phyloP scores from a whole-genome alignment of 2,888 invertebrate genomes.

The Pycnomerus fuliginosus region DNA sequence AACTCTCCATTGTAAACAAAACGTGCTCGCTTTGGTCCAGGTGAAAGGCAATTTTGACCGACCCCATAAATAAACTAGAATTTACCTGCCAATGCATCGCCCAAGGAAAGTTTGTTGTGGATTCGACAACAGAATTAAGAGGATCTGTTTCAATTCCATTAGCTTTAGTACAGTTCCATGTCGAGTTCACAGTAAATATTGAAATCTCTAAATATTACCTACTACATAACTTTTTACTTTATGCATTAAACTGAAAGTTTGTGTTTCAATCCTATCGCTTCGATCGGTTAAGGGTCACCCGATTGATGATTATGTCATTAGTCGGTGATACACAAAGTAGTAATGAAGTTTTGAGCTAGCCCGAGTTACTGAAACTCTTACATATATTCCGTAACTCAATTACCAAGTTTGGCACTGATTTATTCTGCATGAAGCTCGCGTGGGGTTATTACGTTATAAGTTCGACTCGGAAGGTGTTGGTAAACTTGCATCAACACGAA shows the following conservation, averaged over 20 bases:
- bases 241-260: too few species aligned
- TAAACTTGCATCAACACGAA: constrained; percentile 13
- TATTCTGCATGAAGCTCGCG: constrained; percentile 38
- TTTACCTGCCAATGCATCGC: too few species aligned
- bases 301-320: constrained; percentile 15
- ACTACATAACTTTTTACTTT: constrained; percentile 10
- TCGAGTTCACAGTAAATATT: constrained; percentile 4
- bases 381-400: constrained; percentile 41
- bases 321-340: constrained; percentile 15
- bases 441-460: constrained; percentile 36
- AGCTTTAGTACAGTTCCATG: constrained; percentile 16
- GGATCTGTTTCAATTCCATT: constrained; percentile 13
- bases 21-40: too few species aligned
- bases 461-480: constrained; percentile 23
- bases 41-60: too few species aligned
- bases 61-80: too few species aligned
- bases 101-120: too few species aligned
- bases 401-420: constrained; percentile 40
- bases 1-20: too few species aligned
- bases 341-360: constrained; percentile 24
- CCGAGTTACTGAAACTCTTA: constrained; percentile 34
- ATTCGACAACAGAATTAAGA: constrained; percentile 10
- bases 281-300: too few species aligned
- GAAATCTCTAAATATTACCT: constrained; percentile 4
- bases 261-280: too few species aligned